Base-by-base conservation (phyloP, 1,140 invertebrate species). In the Drosophila kanapiae region DNA sequence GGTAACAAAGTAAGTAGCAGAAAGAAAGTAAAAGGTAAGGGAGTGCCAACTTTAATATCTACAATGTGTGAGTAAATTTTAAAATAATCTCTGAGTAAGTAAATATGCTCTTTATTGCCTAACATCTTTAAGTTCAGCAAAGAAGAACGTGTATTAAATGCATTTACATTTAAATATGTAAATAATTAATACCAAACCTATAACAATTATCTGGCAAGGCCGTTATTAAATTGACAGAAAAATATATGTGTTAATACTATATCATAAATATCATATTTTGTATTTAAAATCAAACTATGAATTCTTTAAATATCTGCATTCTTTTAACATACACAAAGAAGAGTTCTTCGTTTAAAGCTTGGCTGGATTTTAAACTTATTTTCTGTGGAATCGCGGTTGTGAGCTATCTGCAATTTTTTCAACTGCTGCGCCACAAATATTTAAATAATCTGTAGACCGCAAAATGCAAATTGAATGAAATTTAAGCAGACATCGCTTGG, bases 381-480 rank as follows among this genome's bases (percentile, higher is more conserved):
- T 54, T 23, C 33, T 23, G 33, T 23, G 33, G 18, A 38, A 29
- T 9, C 11, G 11, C 10, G 13, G 13, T 16, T n/a, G 1, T 37
- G 33, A 10, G 51, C 16, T 35, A 14, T 43, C n/a, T 48, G 42
- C 11, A 37, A 33, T 40, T 45, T 43, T 35, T 38, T 61, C 64
- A 49, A 16, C 51, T 48, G 51, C 61, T 43, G 54, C 69, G 56
- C 59, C 47, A 47, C 45, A 56, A 78, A 74, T 70, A 83, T 83
- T 83, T 80, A 80, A 84, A 78, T 84, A 70, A 80, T 70, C 75
- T 68, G 62, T 37, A 61, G 53, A 68, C 70, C 53, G 38, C 57
- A 75, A 85, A 64, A 82, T 86, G 75, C 69, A 86, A 86, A 85
- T 81, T 69, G 58, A 82, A 78, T 75, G 48, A 58, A 63, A 61